Conservation (phyloP, 2,113 vertebrate genomes). For the Hippocampus abdominalis region DNA sequence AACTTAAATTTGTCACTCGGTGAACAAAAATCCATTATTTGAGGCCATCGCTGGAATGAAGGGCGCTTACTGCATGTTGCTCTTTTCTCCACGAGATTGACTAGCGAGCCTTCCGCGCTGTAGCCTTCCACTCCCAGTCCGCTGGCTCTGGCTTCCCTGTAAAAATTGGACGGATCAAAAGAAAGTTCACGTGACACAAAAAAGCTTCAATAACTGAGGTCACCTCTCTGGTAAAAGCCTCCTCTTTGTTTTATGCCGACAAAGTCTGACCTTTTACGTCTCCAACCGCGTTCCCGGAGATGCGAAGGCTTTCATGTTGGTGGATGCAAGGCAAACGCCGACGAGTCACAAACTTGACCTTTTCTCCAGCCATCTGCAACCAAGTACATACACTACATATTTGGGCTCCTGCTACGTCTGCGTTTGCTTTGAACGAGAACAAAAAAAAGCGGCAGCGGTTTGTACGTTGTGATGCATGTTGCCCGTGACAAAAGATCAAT, state of each 20-base stretch:
- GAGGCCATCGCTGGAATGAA: too few relatives aligned
- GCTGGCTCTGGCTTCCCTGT: too few relatives aligned
- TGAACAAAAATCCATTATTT: too few relatives aligned
- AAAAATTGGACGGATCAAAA: background rate
- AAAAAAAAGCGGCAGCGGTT: background rate
- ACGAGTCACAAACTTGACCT: constrained; percentile 6
- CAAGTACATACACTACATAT: background rate
- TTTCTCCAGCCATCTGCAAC: background rate
- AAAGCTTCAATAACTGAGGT: background rate
- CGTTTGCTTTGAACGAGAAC: background rate
- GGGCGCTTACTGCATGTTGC: too few relatives aligned
- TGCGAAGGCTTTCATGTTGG: background rate
- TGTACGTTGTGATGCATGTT: background rate
- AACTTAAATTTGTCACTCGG: too few relatives aligned
- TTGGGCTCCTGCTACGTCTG: background rate
- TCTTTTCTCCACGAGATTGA: too few relatives aligned
- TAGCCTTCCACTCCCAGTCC: too few relatives aligned
- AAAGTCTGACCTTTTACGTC: background rate
- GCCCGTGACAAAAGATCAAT: too few relatives aligned
- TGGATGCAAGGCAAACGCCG: background rate
- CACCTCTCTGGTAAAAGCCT: background rate
- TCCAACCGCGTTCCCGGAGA: background rate
- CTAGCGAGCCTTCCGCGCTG: too few relatives aligned
- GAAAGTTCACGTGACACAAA: background rate
- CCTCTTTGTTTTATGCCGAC: background rate